Evolutionary conservation across 2,888 invertebrate genomes (phyloP), one percentile per base, ranked within the genome.

Genomic region (Cybosia mesomella): DNA sequence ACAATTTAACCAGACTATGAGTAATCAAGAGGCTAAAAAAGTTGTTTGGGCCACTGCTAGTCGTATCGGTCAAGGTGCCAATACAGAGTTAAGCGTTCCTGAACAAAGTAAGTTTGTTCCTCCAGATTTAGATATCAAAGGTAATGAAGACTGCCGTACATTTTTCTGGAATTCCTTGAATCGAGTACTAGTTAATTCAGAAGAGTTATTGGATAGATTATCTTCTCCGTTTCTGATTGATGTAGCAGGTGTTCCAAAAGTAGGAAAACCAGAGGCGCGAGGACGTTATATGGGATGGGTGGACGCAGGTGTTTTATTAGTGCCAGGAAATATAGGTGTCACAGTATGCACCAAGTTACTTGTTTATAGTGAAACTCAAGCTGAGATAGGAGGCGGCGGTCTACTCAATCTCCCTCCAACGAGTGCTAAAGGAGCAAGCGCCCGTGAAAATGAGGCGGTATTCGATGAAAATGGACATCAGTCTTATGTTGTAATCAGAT

Each of bases 81-180:
- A 89, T 62, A 90, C 92, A 53, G 82, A 77, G 22, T 81, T 83
- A 43, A 85, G 80, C 77, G 76, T 90, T 62, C 86, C 88, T 15
- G 75, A 72, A 49, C 89, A 92, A 55, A 94, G 94, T 74, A 84
- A 73, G 67, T 95, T 86, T 79, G 66, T 93, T 55, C 88, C 91
- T 32, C 75, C 83, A 34, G 89, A 90, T 70, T 81, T 93, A 66
- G 73, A 77, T 54, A 71, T 74, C 15, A 75, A 73, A 64, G 68
- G 75, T 59, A 83, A 73, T 39, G 67, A 77, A 18, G 24, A 74
- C 2, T 93, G 94, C 77, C 85, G 78, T 67, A 87, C 88, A 32
- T 84, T 83, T 67, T 92, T 92, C 76, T 95, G 95, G 95, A 91
- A 94, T 79, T 84, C 91, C 7, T 87, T 93, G 84, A 91, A 86